phyloP scores from a whole-genome alignment of 2,113 vertebrate species.

The Orycteropus afer region DNA sequence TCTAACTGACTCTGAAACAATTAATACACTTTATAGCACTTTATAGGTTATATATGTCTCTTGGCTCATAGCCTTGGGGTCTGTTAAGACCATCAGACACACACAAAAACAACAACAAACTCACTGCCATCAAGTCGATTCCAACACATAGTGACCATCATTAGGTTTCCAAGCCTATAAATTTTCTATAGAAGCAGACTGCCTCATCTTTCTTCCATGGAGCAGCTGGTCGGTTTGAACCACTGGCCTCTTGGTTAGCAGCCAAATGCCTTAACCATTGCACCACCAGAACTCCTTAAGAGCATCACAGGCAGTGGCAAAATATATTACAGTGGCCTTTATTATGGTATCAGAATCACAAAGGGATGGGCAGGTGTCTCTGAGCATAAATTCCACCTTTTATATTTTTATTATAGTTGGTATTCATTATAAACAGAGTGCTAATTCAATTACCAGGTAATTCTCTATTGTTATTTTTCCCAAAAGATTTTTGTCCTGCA shows the following conservation, averaged over 20 bases:
- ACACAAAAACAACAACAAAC: too few species aligned
- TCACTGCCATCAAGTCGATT: too few species aligned
- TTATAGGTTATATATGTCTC: background rate
- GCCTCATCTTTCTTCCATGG: too few species aligned
- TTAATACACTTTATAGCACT: background rate
- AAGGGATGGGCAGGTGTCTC: background rate
- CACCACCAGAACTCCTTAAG: too few species aligned
- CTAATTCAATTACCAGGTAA: background rate
- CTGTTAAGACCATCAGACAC: background rate
- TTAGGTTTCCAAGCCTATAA: too few species aligned
- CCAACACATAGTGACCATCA: too few species aligned
- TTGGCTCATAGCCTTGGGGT: background rate
- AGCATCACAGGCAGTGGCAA: background rate
- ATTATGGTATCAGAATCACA: background rate
- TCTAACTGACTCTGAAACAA: constrained; percentile 19
- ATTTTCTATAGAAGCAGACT: too few species aligned
- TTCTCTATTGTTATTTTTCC: constrained; percentile 37
- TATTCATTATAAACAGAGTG: constrained; percentile 3
- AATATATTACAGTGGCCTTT: background rate
- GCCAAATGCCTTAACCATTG: too few species aligned
- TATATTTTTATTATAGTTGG: constrained; percentile 12
- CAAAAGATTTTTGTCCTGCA: background rate
- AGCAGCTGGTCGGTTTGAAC: too few species aligned
- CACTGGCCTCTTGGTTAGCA: too few species aligned
- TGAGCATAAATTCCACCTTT: constrained; percentile 8